Percentiles rank a stretch among this genome's conserved stretches.
Evolutionary conservation across 2,888 invertebrate genomes (phyloP).

Genomic region (Pterostichus madidus): DNA sequence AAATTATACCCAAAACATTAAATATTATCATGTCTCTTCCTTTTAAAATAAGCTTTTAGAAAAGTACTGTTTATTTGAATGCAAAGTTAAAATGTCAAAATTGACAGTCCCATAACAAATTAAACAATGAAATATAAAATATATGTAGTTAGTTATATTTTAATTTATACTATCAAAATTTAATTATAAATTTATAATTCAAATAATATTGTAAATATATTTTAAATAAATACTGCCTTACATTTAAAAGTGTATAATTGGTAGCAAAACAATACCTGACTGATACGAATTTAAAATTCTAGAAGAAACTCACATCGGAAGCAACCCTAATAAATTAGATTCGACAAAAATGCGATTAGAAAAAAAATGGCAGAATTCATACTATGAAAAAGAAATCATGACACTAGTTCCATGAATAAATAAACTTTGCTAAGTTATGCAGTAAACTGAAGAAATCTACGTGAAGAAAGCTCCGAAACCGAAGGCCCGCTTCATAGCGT

Average conservation of each 20-base stretch:
- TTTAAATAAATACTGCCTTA: slow-evolving; percentile 54
- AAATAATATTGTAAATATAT: slow-evolving; percentile 52
- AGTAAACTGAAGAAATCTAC: slow-evolving; percentile 24
- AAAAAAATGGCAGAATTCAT: slow-evolving; percentile 4
- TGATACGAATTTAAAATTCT: not conserved
- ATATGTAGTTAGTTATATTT: slow-evolving; percentile 31
- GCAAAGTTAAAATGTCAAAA: slow-evolving; percentile 7
- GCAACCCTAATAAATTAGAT: slow-evolving; percentile 14
- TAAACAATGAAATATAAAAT: slow-evolving; percentile 37
- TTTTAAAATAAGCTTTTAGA: slow-evolving; percentile 6
- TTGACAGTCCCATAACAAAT: slow-evolving; percentile 12
- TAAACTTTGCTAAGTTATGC: slow-evolving; percentile 22
- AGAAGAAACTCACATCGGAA: slow-evolving; percentile 25
- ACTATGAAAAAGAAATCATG: slow-evolving; percentile 18
- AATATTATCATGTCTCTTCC: not conserved
- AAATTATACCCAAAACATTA: slow-evolving; percentile 39
- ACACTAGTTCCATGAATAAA: slow-evolving; percentile 20
- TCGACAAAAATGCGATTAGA: not conserved
- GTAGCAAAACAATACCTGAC: slow-evolving; percentile 3
- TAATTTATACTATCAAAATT: slow-evolving; percentile 44
- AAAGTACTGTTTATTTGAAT: slow-evolving; percentile 4
- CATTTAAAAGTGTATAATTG: slow-evolving; percentile 38
- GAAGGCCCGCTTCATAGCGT: slow-evolving; percentile 94
- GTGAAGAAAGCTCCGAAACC: slow-evolving; percentile 89
- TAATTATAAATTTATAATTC: slow-evolving; percentile 34